Conservation (phyloP, 2,113 vertebrate species). For the Gallinago undulata region DNA sequence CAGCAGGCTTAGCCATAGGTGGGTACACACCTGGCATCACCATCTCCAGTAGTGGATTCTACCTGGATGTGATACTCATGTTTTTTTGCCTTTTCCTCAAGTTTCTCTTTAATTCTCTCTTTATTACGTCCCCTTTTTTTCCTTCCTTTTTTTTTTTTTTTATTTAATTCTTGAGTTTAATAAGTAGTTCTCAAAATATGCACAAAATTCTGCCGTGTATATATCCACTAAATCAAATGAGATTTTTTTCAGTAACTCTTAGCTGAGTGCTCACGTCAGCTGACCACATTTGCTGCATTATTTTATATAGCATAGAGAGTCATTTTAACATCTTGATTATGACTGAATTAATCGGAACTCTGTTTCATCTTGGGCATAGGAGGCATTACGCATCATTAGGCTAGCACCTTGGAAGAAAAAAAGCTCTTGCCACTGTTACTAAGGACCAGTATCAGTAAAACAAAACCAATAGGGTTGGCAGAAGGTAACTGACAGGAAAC, state of each 20-base stretch:
- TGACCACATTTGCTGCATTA: background rate
- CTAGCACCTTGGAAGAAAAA: background rate
- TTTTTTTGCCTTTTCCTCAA: background rate
- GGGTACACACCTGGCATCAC: background rate
- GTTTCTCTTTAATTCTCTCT: background rate
- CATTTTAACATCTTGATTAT: background rate
- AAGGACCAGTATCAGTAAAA: background rate
- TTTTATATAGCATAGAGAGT: background rate
- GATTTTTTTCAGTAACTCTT: background rate
- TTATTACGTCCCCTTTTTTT: background rate
- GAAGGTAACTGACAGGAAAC: background rate
- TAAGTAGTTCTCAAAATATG: background rate
- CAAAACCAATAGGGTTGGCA: background rate
- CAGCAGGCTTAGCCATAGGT: background rate
- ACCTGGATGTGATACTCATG: background rate
- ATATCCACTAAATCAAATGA: fast-evolving
- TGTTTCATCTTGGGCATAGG: background rate
- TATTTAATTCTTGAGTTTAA: background rate
- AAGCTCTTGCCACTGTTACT: background rate
- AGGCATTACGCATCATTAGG: background rate
- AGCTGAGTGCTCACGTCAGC: too few relatives aligned
- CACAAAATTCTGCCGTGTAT: fast-evolving
- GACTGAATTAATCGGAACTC: background rate
- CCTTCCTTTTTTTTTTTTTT: too few relatives aligned
- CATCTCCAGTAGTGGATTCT: background rate